Conservation (phyloP, 2,113 vertebrate genomes). For the Turdus rufiventris region DNA sequence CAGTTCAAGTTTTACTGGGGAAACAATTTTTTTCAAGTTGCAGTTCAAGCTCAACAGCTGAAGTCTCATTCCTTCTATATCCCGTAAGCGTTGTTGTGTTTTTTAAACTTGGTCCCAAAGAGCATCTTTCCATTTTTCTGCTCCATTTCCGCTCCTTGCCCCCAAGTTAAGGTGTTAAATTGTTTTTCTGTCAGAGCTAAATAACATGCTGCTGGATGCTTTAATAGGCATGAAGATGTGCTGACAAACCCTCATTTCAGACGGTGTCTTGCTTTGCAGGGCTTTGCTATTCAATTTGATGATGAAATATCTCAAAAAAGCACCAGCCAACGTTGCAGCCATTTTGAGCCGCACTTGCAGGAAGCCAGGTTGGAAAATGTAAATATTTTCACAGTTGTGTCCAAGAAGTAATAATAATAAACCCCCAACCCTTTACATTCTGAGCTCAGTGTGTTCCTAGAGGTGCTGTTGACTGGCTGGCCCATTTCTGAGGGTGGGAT, state of each 20-base stretch:
- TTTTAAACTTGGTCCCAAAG: not conserved
- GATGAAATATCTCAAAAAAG: not conserved
- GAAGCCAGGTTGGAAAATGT: not conserved
- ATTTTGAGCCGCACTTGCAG: not conserved
- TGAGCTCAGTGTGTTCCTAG: not conserved
- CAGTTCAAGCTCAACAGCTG: not conserved
- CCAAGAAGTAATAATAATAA: not conserved
- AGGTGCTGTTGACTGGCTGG: not conserved
- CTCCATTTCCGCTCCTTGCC: not conserved
- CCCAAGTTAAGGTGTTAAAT: slow-evolving; percentile 31
- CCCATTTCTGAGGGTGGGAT: not conserved
- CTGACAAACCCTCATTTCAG: not conserved
- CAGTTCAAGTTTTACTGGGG: not conserved
- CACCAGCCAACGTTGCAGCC: not conserved
- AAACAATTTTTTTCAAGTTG: not conserved
- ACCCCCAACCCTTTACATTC: rapidly evolving
- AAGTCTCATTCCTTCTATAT: not conserved
- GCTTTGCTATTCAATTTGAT: not conserved
- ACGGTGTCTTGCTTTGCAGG: not conserved
- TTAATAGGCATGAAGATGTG: not conserved
- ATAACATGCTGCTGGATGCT: not conserved
- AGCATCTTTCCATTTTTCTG: not conserved
- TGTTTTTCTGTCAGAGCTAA: slow-evolving; percentile 6
- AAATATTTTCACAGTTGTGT: not conserved
- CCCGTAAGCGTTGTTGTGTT: rapidly evolving